phyloP scores from a whole-genome alignment of 2,888 invertebrate genomes.

The Acleris laterana region DNA sequence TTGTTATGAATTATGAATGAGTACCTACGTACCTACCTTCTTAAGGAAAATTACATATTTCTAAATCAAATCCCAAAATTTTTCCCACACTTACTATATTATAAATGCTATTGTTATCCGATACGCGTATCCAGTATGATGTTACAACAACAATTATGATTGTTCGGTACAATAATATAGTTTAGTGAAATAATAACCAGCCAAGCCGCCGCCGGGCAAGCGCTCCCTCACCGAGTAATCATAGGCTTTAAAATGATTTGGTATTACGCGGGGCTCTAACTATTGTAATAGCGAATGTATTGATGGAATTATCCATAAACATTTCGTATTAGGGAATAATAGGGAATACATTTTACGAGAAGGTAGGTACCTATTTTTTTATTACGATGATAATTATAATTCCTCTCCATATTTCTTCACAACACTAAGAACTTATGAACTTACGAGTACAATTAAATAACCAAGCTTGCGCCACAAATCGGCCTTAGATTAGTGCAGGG shows the following conservation, averaged over 20 bases:
- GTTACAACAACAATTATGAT: constrained; percentile 46
- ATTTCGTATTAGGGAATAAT: not conserved
- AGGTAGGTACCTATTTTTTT: not conserved
- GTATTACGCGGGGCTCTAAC: constrained; percentile 44
- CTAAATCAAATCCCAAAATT: not conserved
- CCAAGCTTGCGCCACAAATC: too few relatives aligned
- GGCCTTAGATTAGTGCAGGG: too few relatives aligned
- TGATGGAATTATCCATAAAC: constrained; percentile 38
- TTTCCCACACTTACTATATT: constrained; percentile 39
- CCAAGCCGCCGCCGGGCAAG: constrained; percentile 44
- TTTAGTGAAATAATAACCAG: constrained; percentile 56
- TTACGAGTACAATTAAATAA: too few relatives aligned
- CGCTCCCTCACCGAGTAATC: constrained; percentile 59
- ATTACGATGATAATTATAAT: too few relatives aligned
- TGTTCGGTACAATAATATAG: constrained; percentile 46
- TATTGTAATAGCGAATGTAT: constrained; percentile 50
- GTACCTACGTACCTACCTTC: too few relatives aligned
- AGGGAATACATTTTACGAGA: not conserved
- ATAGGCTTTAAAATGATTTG: constrained; percentile 53
- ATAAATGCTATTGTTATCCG: constrained; percentile 39
- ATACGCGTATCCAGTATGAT: constrained; percentile 41
- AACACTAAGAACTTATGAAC: too few relatives aligned
- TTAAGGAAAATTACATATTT: too few relatives aligned
- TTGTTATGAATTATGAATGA: too few relatives aligned
- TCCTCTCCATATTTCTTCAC: too few relatives aligned